phyloP scores from a whole-genome alignment of 2,888 invertebrate genomes.

The Diplolepis rosae region DNA sequence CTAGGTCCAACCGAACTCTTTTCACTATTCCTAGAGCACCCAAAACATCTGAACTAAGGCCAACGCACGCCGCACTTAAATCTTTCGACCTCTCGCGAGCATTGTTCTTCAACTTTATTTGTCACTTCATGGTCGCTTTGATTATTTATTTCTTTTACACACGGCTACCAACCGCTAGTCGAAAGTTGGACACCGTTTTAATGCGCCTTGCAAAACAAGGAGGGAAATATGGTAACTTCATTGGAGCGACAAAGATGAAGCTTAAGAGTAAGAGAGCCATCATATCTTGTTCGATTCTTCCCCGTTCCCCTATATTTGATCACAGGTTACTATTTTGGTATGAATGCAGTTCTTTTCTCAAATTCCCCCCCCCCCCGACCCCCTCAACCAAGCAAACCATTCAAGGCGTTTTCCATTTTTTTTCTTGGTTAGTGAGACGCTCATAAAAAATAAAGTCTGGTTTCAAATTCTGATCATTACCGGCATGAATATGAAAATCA shows the following conservation, averaged over 20 bases:
- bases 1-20: conserved; percentile 40
- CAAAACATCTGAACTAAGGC: conserved; percentile 51
- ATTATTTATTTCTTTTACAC: conserved; percentile 73
- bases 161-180: conserved; percentile 68
- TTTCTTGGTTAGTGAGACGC: neutral
- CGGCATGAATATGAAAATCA: neutral
- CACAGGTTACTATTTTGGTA: conserved; percentile 55
- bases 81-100: conserved; percentile 61
- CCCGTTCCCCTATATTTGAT: conserved; percentile 45
- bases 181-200: conserved; percentile 60
- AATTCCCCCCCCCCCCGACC: conserved; percentile 9
- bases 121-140: conserved; percentile 73
- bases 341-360: conserved; percentile 25
- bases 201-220: conserved; percentile 44
- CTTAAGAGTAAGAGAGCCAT: conserved; percentile 38
- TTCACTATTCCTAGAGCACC: conserved; percentile 42
- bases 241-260: conserved; percentile 38
- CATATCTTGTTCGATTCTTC: conserved; percentile 47
- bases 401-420: neutral
- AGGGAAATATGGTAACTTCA: conserved; percentile 34
- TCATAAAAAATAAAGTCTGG: neutral
- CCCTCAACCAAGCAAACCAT: neutral
- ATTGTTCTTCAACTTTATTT: conserved; percentile 72
- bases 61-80: conserved; percentile 55
- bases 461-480: neutral